Base-by-base conservation (phyloP, 2,113 vertebrate species). In the Actenoides hombroni region DNA sequence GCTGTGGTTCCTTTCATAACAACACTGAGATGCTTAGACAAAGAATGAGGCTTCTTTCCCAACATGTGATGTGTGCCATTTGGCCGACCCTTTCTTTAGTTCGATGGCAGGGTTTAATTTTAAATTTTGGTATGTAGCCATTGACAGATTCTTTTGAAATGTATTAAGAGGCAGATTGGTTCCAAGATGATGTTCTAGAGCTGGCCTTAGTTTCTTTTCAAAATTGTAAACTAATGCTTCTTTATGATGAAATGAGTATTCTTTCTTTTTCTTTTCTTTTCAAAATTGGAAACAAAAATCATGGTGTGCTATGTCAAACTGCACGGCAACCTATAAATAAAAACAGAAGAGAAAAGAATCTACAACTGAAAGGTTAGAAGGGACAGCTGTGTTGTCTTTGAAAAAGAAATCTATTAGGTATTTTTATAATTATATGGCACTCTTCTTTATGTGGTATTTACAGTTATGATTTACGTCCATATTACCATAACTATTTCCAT, bases 401-500 rank as follows among this genome's bases (percentile, higher is more conserved):
- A 93, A 97, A 97, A 96, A 96, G 60, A 95, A 95, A 93, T 94
- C 86, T 93, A 97, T 96, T 97, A 96, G 91, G 91, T 95, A 97
- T 96, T 96, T 96, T 96, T 95, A 96, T 96, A 97, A 96, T 97
- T 97, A 95, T 94, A 95, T 84, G 68, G 68, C 97, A 97, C 85
- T 76, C 92, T 88, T 86, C 94, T 96, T 96, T 87, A 96, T 96
- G 95, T 96, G 97, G 94, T 96, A 95, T 96, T 96, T 96, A 76
- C 93, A 97, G 95, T 95, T 97, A 95, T 94, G 93, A 97, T 93
- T 96, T 96, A 96, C 11, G 31, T 91, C 60, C 91, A 87, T 91
- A 95, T 95, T 95, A 93, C 90, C 92, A 90, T 96, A 97, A 97
- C 93, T 97, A 80, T 96, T 97, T 97, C 96, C 96, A 97, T 96